These are phyloP conservation scores for Rhineura floridana DNA, from an alignment of 2,113 vertebrate genomes.

Conservation along the genomic window DNA sequence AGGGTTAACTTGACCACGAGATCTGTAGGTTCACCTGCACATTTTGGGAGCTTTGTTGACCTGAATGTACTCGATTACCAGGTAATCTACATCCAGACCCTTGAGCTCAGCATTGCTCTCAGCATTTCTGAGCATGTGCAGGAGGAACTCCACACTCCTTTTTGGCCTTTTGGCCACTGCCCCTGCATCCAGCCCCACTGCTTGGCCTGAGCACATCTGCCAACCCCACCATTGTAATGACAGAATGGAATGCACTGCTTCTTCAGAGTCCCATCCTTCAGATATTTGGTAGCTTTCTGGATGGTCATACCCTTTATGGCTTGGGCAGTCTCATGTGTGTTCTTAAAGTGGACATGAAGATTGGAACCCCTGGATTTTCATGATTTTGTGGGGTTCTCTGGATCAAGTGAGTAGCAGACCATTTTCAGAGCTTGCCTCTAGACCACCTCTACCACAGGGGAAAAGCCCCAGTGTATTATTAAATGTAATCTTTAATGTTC, in stretches of 20 bases:
- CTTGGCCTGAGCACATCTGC: constrained; percentile 96
- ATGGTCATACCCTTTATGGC: constrained; percentile 99
- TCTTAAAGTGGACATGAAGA: too few species aligned
- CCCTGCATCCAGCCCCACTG: constrained; percentile 97
- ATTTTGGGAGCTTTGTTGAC: constrained; percentile 99
- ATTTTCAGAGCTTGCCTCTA: too few species aligned
- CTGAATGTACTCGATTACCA: constrained; percentile 98
- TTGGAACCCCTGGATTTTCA: too few species aligned
- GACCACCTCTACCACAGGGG: too few species aligned
- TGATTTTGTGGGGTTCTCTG: too few species aligned
- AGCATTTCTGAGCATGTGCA: constrained; percentile 97
- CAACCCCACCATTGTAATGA: constrained; percentile 95
- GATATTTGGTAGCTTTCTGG: constrained; percentile 95
- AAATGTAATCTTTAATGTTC: too few species aligned
- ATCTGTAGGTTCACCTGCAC: constrained; percentile 92
- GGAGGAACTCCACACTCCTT: constrained; percentile 95
- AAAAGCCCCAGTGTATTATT: too few species aligned
- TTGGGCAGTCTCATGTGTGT: constrained; percentile 96
- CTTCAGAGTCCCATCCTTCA: constrained; percentile 89
- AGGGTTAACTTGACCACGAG: constrained; percentile 94
- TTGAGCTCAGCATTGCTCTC: constrained; percentile 99
- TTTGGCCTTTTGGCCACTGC: constrained; percentile 97
- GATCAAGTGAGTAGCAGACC: too few species aligned
- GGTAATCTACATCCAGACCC: constrained; percentile 97
- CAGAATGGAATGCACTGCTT: constrained; percentile 97